A percentile compares a stretch with the other conserved stretches of the same genome.
Conservation (phyloP, 2,113 vertebrate genomes). For the Chionodraco myersi region DNA sequence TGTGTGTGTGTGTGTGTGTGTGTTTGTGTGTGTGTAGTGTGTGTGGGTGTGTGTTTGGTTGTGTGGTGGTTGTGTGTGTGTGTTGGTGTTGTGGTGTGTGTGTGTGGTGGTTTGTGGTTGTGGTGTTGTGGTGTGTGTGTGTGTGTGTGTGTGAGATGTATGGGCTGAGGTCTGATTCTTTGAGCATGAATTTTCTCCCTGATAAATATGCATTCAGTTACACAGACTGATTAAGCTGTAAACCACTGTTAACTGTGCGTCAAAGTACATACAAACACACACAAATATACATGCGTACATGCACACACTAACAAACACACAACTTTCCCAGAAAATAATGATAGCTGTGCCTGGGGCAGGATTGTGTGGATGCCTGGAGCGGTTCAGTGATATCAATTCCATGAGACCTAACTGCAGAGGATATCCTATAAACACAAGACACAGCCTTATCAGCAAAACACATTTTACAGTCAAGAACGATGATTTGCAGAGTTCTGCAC, state of each 20-base stretch:
- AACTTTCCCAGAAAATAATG: slow-evolving; percentile 60
- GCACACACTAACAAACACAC: slow-evolving; percentile 13
- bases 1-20: slow-evolving; percentile 47
- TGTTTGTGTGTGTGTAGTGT: slow-evolving; percentile 64
- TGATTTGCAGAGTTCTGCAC: slow-evolving; percentile 16
- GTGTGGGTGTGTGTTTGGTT: slow-evolving; percentile 38
- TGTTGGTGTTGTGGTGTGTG: slow-evolving; percentile 37
- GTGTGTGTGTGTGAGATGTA: slow-evolving; percentile 62
- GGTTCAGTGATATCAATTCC: slow-evolving; percentile 62
- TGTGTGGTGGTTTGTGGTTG: slow-evolving; percentile 47
- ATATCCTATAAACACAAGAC: slow-evolving; percentile 39
- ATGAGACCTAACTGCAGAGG: slow-evolving; percentile 59
- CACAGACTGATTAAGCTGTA: slow-evolving; percentile 81
- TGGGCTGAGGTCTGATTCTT: slow-evolving; percentile 72
- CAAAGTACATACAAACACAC: slow-evolving; percentile 63
- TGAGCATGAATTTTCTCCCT: slow-evolving; percentile 77
- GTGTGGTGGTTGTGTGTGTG: too few relatives aligned
- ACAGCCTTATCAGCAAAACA: slow-evolving; percentile 38
- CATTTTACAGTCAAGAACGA: slow-evolving; percentile 8
- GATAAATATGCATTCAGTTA: slow-evolving; percentile 82
- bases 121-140: slow-evolving; percentile 44
- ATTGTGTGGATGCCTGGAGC: slow-evolving; percentile 71
- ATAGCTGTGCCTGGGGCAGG: slow-evolving; percentile 63
- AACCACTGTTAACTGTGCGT: slow-evolving; percentile 77
- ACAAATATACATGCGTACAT: slow-evolving; percentile 4